Evolutionary conservation across 2,797 vertebrate species (phyloP), one percentile per base, ranked within the genome.

Genomic region (Xenopus petersii): DNA sequence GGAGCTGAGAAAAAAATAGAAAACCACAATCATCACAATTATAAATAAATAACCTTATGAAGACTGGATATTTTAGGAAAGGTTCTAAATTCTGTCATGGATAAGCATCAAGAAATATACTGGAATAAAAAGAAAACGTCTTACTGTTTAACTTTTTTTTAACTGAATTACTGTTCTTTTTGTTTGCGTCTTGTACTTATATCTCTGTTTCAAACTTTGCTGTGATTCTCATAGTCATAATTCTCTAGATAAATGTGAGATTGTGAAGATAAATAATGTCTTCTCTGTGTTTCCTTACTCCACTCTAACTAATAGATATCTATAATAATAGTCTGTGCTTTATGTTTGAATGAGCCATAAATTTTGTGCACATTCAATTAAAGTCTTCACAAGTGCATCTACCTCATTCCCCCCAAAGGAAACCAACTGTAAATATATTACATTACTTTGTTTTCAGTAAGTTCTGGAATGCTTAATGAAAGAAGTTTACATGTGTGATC

Each of bases 241-340:
- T 13, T 55, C 51, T 68, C 66, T 11, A n/a, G 66, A 68, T 51
- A 55, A 54, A 15, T 55, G 9, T 10, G 36, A 68, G 66, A 13
- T 11, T 16, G 42, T 56, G 13, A 68, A 68, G 51, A 55, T 55
- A 56, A 68, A 68, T 68, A 68, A 51, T 68, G 65, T 36, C 24
- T 68, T 55, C 33, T 10, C 26, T 30, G 26, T 56, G 33, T 68
- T 68, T 55, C 17, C 17, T 68, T 30, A 68, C 49, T 68, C 26
- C 17, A 55, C 66, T 56, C n/a, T 13, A 68, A 68, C 49, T 36
- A 55, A 56, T 55, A 68, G 36, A 16, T 30, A 55, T 56, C 66
- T 4, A 10, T 36, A 54, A 56, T 13, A 55, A 51, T 55, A 10
- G 30, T 68, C 55, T 68, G 26, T 68, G 49, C 13, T 55, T 55